Conservation (phyloP, 2,113 vertebrate genomes). For the Typhlomys cinereus region DNA sequence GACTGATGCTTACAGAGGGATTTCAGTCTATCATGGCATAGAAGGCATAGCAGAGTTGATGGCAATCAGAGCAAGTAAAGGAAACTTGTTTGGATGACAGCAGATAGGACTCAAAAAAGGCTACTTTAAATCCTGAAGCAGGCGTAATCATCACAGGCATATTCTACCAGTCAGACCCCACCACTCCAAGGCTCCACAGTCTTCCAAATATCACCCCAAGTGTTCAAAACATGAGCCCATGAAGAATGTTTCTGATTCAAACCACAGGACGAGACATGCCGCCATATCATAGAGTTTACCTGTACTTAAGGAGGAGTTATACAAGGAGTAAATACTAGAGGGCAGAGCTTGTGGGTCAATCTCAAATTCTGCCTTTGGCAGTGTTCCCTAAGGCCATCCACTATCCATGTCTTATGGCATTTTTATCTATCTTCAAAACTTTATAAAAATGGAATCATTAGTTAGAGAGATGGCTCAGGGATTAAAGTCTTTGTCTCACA, state of each 20-base stretch:
- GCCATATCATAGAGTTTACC: neutral
- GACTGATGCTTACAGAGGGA: neutral
- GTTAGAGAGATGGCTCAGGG: neutral
- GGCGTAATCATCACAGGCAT: neutral
- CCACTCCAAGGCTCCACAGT: neutral
- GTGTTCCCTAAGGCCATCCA: neutral
- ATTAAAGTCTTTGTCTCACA: neutral
- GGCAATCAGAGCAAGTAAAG: neutral
- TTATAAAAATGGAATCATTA: neutral
- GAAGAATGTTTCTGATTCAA: neutral
- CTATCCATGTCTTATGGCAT: neutral
- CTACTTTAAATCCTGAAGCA: no score
- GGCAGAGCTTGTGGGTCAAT: neutral
- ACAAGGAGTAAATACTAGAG: neutral
- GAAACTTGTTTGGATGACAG: no score
- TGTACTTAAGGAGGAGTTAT: neutral
- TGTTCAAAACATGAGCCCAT: neutral
- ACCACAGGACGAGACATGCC: neutral
- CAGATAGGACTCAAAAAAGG: neutral
- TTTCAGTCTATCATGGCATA: neutral
- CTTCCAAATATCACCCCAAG: neutral
- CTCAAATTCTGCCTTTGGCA: neutral
- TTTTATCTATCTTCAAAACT: constrained; percentile 13
- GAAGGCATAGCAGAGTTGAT: neutral
- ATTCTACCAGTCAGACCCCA: neutral